Conservation (phyloP, 2,797 vertebrate genomes). For the Anas flavirostris region DNA sequence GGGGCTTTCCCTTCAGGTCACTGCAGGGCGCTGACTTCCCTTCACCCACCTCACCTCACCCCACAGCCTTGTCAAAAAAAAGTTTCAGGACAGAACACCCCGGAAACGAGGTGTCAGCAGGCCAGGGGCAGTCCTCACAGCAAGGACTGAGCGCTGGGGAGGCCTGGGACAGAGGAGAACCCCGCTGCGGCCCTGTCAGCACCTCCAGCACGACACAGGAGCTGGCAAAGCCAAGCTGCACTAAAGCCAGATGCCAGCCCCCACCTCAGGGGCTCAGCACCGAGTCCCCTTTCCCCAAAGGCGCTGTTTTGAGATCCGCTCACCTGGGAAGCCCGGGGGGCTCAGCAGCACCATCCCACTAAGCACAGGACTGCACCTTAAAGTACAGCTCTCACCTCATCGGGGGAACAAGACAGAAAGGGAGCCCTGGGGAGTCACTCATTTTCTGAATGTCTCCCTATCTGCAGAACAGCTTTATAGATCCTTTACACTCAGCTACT, state of each 20-base stretch:
- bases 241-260: rapidly evolving
- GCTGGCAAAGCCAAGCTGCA: background rate
- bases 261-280: background rate
- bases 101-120: background rate
- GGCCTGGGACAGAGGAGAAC: background rate
- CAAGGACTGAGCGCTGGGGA: background rate
- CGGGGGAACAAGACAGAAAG: background rate
- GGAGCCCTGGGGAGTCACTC: background rate
- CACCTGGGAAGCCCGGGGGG: background rate
- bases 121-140: rapidly evolving
- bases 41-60: background rate
- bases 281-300: background rate
- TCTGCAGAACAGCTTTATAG: background rate
- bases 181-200: background rate
- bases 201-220: rapidly evolving
- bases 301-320: too few species aligned
- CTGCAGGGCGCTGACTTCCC: background rate
- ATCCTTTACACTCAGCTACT: background rate
- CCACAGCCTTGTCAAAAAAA: background rate
- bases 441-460: background rate
- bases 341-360: background rate
- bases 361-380: background rate
- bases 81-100: background rate
- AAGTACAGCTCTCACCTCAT: background rate
- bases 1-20: background rate